phyloP scores from a whole-genome alignment of 2,888 invertebrate genomes.

The Ectropis crepuscularia region DNA sequence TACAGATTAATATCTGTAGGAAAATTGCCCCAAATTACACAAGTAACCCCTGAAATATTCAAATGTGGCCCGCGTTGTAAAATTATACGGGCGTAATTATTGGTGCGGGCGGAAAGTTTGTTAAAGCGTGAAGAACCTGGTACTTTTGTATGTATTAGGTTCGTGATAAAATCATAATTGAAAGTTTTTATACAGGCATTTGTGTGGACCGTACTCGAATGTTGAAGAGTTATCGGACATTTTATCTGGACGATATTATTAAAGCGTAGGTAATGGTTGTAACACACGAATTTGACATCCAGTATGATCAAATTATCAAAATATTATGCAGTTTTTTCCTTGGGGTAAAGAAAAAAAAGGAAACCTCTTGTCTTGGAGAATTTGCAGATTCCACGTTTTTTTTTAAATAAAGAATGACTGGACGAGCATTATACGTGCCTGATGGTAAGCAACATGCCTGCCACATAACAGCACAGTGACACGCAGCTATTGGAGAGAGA shows the following conservation, averaged over 20 bases:
- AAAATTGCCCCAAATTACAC: conserved; percentile 37
- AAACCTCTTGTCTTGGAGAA: too few species aligned
- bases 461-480: too few species aligned
- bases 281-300: too few species aligned
- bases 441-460: too few species aligned
- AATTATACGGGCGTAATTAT: conserved; percentile 40
- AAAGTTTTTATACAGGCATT: conserved; percentile 4
- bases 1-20: conserved; percentile 31
- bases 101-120: conserved; percentile 22
- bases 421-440: too few species aligned
- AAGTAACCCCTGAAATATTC: conserved; percentile 30
- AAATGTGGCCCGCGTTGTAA: conserved; percentile 25
- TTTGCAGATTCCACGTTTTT: too few species aligned
- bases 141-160: conserved; percentile 13
- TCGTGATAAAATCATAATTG: conserved; percentile 14
- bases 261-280: too few species aligned
- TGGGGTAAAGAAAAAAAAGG: too few species aligned
- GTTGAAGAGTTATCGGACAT: neutral
- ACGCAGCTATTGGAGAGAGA: too few species aligned
- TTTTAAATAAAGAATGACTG: too few species aligned
- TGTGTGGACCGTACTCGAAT: neutral
- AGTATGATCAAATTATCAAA: too few species aligned
- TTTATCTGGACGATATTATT: neutral
- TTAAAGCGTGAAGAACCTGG: conserved; percentile 9
- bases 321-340: too few species aligned